Percentiles rank a stretch among this genome's conserved stretches.
Evolutionary conservation across 2,888 invertebrate genomes (phyloP).

Genomic region (Agonum fuliginosum): DNA sequence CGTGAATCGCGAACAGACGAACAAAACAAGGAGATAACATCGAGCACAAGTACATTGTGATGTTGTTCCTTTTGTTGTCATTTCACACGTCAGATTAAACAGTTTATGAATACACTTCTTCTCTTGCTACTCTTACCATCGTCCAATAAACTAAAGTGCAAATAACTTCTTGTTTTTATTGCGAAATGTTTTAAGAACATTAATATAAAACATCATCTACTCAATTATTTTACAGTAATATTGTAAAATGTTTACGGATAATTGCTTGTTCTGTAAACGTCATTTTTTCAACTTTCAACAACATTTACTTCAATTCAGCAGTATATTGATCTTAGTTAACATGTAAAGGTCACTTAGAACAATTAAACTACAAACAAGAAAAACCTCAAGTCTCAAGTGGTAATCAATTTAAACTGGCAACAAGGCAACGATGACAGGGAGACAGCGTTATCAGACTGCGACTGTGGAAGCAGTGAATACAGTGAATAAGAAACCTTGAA

Average conservation of each 20-base stretch:
- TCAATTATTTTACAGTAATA: not conserved
- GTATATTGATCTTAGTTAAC: not conserved
- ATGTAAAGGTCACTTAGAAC: not conserved
- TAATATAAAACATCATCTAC: not conserved
- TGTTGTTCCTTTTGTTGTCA: not conserved
- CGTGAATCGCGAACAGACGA: not conserved
- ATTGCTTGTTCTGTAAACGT: not conserved
- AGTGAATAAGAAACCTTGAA: conserved; percentile 35
- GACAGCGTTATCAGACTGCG: conserved; percentile 21
- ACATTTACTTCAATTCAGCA: not conserved
- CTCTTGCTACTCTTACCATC: not conserved
- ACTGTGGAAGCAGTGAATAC: not conserved
- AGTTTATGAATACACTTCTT: not conserved
- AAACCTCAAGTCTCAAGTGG: conserved; percentile 28
- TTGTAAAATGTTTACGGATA: not conserved
- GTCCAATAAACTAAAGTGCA: not conserved
- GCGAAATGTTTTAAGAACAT: not conserved
- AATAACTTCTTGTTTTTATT: not conserved
- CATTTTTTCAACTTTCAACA: no score
- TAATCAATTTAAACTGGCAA: conserved; percentile 35
- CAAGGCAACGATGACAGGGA: no score
- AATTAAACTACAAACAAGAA: conserved; percentile 12
- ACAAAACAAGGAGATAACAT: not conserved
- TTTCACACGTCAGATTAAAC: not conserved
- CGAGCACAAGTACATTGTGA: not conserved